Percentiles rank a stretch among this genome's conserved stretches.
These are phyloP conservation scores for Endotricha flammealis DNA, from an alignment of 2,888 invertebrate species.

Conservation along the genomic window DNA sequence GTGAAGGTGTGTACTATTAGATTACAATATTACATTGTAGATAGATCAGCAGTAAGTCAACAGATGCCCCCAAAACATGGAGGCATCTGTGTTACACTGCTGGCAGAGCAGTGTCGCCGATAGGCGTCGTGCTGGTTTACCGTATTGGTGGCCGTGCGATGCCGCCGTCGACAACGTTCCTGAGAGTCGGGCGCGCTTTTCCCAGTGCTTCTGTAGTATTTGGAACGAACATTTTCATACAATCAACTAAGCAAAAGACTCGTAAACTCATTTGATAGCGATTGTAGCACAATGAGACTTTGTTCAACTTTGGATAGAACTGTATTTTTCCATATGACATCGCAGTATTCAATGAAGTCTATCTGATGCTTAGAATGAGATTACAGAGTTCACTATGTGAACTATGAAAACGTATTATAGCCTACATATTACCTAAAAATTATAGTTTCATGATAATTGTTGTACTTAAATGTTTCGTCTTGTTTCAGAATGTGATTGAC, in stretches of 20 bases:
- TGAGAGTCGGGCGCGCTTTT: constrained; percentile 61
- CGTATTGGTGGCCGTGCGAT: constrained; percentile 52
- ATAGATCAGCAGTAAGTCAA: constrained; percentile 65
- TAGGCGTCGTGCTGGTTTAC: constrained; percentile 32
- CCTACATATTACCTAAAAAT: too few relatives aligned
- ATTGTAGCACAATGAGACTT: too few relatives aligned
- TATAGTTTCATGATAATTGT: too few relatives aligned
- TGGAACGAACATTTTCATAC: constrained; percentile 65
- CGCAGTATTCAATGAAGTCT: too few relatives aligned
- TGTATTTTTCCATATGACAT: too few relatives aligned
- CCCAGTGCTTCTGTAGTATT: constrained; percentile 55
- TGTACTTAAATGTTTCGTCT: constrained; percentile 12
- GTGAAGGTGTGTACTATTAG: constrained; percentile 83
- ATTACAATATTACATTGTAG: not conserved
- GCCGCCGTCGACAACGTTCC: constrained; percentile 42
- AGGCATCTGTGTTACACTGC: constrained; percentile 63
- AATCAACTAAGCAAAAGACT: too few relatives aligned
- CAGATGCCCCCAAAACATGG: constrained; percentile 36
- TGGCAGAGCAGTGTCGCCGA: constrained; percentile 52
- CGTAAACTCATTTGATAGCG: too few relatives aligned
- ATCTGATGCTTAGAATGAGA: too few relatives aligned
- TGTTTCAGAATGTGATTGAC: constrained; percentile 95
- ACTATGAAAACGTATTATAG: too few relatives aligned
- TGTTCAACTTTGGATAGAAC: too few relatives aligned
- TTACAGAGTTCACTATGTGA: too few relatives aligned